Base-by-base conservation (phyloP, 2,888 invertebrate genomes). In the Megamerina dolium region DNA sequence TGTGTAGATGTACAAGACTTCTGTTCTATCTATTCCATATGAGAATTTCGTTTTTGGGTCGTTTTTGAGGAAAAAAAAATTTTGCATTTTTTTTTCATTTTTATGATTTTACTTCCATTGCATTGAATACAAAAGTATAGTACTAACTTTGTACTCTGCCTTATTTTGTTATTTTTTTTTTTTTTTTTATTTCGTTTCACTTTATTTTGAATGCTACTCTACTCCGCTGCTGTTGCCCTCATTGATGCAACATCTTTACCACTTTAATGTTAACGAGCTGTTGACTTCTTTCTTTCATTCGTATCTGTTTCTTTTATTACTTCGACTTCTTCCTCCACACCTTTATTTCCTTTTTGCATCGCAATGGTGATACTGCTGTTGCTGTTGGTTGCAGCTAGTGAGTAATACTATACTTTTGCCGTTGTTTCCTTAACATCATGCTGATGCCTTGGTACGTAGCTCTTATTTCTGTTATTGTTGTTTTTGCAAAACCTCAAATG, bases 251-350 rank as follows among this genome's bases (percentile, higher is more conserved):
- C 37, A 27, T 23, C 17, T 34, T 17, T 37, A 30, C 20, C 30
- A 37, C 18, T 32, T 43, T 43, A 43, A 43, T 32, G 37, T 43
- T 43, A 43, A 43, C 43, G 43, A 43, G 43, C 43, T 43, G 43
- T 43, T 43, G 43, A 43, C 36, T 13, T 39, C 26, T 17, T 46
- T 42, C 38, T 40, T 43, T 49, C 37, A 46, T 49, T 21, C 33
- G 26, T 37, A 13, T 19, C 18, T 37, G 33, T 37, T 20, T 19
- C 32, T 35, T 23, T 45, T 30, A 10, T 12, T 13, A 35, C 20
- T 23, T 36, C 37, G 33, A 32, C 26, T 36, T 30, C 27, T 39
- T 36, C 39, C 29, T 37, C 20, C 19, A 29, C 41, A 13, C 38
- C 36, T 37, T 32, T 37, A 13, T 19, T 38, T 34, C 30, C 29